Percentiles rank a stretch among this genome's conserved stretches.
These are phyloP conservation scores for Epizoanthus scotinus DNA, from an alignment of 92 coral and sea anemone species.

Conservation along the genomic window DNA sequence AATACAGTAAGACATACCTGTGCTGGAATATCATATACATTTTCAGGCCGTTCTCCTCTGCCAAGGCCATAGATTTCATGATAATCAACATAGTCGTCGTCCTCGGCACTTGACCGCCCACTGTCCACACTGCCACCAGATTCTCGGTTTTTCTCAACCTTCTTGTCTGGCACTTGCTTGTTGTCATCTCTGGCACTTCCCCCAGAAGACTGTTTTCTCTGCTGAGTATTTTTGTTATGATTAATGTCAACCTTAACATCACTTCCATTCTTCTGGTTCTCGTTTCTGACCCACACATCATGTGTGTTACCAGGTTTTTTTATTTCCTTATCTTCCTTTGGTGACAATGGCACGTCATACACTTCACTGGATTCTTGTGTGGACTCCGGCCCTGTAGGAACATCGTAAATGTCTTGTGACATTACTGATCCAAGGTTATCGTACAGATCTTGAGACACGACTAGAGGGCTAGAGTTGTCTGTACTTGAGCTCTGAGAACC, in stretches of 20 bases:
- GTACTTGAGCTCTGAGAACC: neutral
- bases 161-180: slow-evolving; percentile 32
- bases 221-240: slow-evolving; percentile 48
- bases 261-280: slow-evolving; percentile 23
- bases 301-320: slow-evolving; percentile 12
- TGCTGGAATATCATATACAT: slow-evolving; percentile 82
- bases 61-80: slow-evolving; percentile 95
- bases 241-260: slow-evolving; percentile 36
- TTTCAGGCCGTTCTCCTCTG: slow-evolving; percentile 55
- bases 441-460: slow-evolving; percentile 26
- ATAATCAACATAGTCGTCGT: slow-evolving; percentile 96
- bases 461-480: neutral
- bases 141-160: slow-evolving; percentile 58
- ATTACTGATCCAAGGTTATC: slow-evolving; percentile 4
- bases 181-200: slow-evolving; percentile 27
- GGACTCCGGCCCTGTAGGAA: slow-evolving; percentile 50
- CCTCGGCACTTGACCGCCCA: slow-evolving; percentile 72
- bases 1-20: slow-evolving; percentile 58
- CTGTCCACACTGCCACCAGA: slow-evolving; percentile 65
- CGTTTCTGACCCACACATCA: slow-evolving; percentile 44
- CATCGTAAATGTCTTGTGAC: slow-evolving; percentile 67
- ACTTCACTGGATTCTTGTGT: slow-evolving; percentile 25
- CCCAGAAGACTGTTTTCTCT: slow-evolving; percentile 5
- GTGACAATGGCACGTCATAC: slow-evolving; percentile 50
- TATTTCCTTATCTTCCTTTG: slow-evolving; percentile 9